These are phyloP conservation scores for Cantharis nigra DNA, from an alignment of 2,888 invertebrate species.

Conservation along the genomic window DNA sequence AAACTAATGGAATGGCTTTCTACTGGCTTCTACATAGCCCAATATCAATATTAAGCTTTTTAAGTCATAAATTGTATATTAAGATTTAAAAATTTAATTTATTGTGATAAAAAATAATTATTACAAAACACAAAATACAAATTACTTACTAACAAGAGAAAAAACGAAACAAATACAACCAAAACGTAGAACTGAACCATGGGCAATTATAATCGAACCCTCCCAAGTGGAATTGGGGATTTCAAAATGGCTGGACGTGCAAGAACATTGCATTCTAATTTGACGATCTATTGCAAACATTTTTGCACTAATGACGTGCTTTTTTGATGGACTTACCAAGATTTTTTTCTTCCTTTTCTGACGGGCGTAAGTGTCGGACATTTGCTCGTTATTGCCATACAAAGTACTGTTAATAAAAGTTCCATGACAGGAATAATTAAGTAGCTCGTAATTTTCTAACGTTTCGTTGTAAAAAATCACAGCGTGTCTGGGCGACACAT, in stretches of 20 bases:
- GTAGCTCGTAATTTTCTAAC: slow-evolving; percentile 79
- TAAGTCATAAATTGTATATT: no score
- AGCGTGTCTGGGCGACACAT: slow-evolving; percentile 75
- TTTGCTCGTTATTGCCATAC: slow-evolving; percentile 73
- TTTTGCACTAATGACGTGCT: slow-evolving; percentile 45
- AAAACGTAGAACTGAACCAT: slow-evolving; percentile 83
- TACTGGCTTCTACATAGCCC: no score
- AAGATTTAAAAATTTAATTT: not conserved
- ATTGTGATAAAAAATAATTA: not conserved
- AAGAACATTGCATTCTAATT: slow-evolving; percentile 50
- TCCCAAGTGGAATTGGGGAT: slow-evolving; percentile 75
- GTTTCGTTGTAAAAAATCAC: slow-evolving; percentile 85
- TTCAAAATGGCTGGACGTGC: slow-evolving; percentile 40
- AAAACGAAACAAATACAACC: slow-evolving; percentile 90
- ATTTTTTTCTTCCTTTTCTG: slow-evolving; percentile 56
- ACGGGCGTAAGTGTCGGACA: slow-evolving; percentile 44
- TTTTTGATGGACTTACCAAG: slow-evolving; percentile 45
- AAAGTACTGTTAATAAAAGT: slow-evolving; percentile 86
- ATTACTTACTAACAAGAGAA: slow-evolving; percentile 59
- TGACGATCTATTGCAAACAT: slow-evolving; percentile 50
- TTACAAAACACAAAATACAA: not conserved
- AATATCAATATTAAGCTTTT: no score
- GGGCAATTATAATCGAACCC: slow-evolving; percentile 83
- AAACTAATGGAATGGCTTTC: no score
- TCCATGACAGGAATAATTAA: slow-evolving; percentile 92